phyloP scores from a whole-genome alignment of 1,140 invertebrate species.

The Glossosoma conforme region DNA sequence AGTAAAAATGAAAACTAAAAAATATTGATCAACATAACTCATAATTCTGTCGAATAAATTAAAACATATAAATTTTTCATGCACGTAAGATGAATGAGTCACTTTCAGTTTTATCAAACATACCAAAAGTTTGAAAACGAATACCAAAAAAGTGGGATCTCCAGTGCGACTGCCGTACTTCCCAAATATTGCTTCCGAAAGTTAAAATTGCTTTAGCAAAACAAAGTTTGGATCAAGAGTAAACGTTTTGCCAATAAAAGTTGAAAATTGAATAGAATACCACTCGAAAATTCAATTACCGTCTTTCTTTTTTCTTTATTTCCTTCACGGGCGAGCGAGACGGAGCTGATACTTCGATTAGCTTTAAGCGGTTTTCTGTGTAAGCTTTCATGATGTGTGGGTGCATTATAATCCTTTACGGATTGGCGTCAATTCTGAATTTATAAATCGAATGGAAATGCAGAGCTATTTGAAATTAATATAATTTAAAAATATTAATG shows the following conservation, averaged over 20 bases:
- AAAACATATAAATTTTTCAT: slow-evolving; percentile 12
- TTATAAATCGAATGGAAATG: slow-evolving; percentile 14
- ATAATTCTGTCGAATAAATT: too few species aligned
- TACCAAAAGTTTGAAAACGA: slow-evolving; percentile 14
- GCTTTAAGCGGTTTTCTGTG: neutral
- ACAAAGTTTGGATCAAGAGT: slow-evolving; percentile 23
- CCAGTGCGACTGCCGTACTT: slow-evolving; percentile 10
- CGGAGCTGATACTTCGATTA: too few species aligned
- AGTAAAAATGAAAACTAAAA: too few species aligned
- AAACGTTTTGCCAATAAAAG: slow-evolving; percentile 5
- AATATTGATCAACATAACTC: too few species aligned
- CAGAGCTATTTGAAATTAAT: too few species aligned
- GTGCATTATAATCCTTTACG: neutral
- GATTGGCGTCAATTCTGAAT: slow-evolving; percentile 7
- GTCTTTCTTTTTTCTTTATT: neutral
- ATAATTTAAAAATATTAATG: too few species aligned
- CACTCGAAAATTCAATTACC: neutral
- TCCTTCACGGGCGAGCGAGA: too few species aligned
- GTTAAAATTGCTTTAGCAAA: slow-evolving; percentile 21
- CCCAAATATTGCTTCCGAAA: slow-evolving; percentile 20
- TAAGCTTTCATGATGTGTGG: neutral
- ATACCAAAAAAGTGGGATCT: slow-evolving; percentile 19
- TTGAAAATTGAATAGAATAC: neutral
- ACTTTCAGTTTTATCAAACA: slow-evolving; percentile 15
- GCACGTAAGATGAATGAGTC: slow-evolving; percentile 17